Evolutionary conservation across 1,140 invertebrate species (phyloP).

Genomic region (Ips nitidus): DNA sequence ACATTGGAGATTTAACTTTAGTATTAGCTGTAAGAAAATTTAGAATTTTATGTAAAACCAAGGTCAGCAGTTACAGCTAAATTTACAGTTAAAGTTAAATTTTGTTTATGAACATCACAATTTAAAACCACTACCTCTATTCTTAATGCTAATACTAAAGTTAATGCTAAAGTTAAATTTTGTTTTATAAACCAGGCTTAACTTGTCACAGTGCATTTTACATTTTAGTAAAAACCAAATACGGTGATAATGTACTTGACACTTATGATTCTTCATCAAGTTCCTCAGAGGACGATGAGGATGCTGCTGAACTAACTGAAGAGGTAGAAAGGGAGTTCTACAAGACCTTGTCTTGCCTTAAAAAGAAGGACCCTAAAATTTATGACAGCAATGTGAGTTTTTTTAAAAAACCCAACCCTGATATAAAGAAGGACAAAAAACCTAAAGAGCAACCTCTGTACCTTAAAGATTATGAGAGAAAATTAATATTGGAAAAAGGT

Average conservation of each 20-base stretch:
- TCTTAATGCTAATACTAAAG: too few species aligned
- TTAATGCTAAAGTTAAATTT: too few species aligned
- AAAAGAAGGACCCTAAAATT: slow-evolving; percentile 85
- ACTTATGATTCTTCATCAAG: slow-evolving; percentile 45
- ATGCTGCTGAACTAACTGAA: slow-evolving; percentile 60
- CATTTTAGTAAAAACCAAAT: slow-evolving; percentile 70
- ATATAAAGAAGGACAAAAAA: slow-evolving; percentile 49
- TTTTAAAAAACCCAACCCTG: slow-evolving; percentile 59
- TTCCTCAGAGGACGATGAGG: slow-evolving; percentile 60
- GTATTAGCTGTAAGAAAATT: too few species aligned
- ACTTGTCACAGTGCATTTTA: background rate
- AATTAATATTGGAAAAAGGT: slow-evolving; percentile 71
- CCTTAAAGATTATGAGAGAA: slow-evolving; percentile 79
- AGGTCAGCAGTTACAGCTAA: too few species aligned
- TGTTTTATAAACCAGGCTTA: too few species aligned
- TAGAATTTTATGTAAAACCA: too few species aligned
- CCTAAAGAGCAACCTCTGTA: slow-evolving; percentile 64
- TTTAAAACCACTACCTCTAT: too few species aligned
- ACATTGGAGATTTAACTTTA: too few species aligned
- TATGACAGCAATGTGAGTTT: slow-evolving; percentile 78
- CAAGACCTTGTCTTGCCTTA: slow-evolving; percentile 80
- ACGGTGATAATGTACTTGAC: slow-evolving; percentile 59
- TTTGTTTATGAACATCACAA: too few species aligned
- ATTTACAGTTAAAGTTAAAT: too few species aligned
- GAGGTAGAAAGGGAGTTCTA: slow-evolving; percentile 84